These are phyloP conservation scores for Dryobota labecula DNA, from an alignment of 2,888 invertebrate genomes.

Conservation along the genomic window DNA sequence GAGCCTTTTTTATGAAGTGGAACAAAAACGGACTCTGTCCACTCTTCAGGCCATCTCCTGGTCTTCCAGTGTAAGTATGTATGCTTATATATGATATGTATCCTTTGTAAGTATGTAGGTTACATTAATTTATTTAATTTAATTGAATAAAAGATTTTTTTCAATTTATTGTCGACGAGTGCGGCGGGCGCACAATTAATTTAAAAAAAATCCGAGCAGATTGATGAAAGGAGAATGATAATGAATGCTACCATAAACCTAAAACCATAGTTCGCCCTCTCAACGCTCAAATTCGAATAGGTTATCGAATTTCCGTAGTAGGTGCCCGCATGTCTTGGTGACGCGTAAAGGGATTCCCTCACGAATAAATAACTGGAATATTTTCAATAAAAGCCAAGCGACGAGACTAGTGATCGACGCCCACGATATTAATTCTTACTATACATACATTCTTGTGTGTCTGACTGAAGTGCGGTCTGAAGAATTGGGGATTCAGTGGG, in stretches of 20 bases:
- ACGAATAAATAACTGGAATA: slow-evolving; percentile 68
- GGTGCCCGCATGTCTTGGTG: slow-evolving; percentile 38
- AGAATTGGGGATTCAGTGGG: slow-evolving; percentile 13
- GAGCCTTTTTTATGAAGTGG: too few species aligned
- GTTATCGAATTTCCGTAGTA: slow-evolving; percentile 36
- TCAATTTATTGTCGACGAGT: too few species aligned
- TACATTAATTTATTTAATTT: too few species aligned
- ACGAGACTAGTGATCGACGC: slow-evolving; percentile 58
- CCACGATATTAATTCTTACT: slow-evolving; percentile 53
- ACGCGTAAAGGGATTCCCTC: slow-evolving; percentile 63
- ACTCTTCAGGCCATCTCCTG: too few species aligned
- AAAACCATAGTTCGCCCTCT: neutral
- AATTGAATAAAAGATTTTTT: too few species aligned
- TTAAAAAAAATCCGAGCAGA: too few species aligned
- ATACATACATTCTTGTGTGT: slow-evolving; percentile 46
- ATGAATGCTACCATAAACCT: neutral
- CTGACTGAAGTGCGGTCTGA: slow-evolving; percentile 29
- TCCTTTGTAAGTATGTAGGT: too few species aligned
- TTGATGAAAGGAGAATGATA: too few species aligned
- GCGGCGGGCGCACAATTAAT: too few species aligned
- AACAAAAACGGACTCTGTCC: too few species aligned
- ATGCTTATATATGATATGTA: too few species aligned
- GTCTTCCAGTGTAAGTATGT: too few species aligned
- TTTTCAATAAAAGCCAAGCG: slow-evolving; percentile 67
- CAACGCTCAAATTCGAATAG: neutral